Percentiles rank a stretch among this genome's conserved stretches.
Conservation (phyloP, 1,140 invertebrate genomes). For the Aphelenchoides besseyi region DNA sequence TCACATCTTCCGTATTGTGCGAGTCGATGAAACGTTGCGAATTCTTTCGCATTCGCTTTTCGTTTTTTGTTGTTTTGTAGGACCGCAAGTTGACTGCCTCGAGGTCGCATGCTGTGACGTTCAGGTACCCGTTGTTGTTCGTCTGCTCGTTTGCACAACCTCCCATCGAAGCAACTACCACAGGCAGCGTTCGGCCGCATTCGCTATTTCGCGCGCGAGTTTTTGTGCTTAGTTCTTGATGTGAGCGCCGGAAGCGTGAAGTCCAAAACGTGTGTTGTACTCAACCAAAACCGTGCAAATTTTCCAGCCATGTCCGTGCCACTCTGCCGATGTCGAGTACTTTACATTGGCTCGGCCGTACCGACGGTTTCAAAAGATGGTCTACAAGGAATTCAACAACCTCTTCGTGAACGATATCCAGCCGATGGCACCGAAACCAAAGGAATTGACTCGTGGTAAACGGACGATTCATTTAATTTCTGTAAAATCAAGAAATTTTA, state of each 20-base stretch:
- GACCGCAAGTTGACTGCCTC: neutral
- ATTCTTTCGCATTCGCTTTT: neutral
- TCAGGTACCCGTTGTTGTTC: neutral
- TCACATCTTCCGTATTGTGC: neutral
- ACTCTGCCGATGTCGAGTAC: conserved; percentile 75
- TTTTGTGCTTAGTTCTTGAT: neutral
- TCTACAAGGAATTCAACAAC: conserved; percentile 92
- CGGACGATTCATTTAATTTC: neutral
- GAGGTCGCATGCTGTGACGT: neutral
- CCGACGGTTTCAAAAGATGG: conserved; percentile 96
- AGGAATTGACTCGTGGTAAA: conserved; percentile 84
- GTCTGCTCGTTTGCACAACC: neutral
- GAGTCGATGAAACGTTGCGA: neutral
- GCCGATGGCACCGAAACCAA: conserved; percentile 72
- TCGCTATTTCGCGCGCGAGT: neutral
- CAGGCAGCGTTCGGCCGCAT: neutral
- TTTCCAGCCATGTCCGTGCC: conserved; percentile 34
- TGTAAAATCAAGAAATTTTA: conserved; percentile 58
- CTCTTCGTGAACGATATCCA: conserved; percentile 88
- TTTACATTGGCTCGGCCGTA: conserved; percentile 93
- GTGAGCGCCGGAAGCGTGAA: neutral
- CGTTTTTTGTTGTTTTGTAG: neutral
- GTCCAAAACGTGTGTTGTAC: neutral
- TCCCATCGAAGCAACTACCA: neutral
- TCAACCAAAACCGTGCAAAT: neutral